A percentile compares a stretch with the other conserved stretches of the same genome.
Conservation (phyloP, 2,888 invertebrate species). For the Amblyjoppa fuscipennis region DNA sequence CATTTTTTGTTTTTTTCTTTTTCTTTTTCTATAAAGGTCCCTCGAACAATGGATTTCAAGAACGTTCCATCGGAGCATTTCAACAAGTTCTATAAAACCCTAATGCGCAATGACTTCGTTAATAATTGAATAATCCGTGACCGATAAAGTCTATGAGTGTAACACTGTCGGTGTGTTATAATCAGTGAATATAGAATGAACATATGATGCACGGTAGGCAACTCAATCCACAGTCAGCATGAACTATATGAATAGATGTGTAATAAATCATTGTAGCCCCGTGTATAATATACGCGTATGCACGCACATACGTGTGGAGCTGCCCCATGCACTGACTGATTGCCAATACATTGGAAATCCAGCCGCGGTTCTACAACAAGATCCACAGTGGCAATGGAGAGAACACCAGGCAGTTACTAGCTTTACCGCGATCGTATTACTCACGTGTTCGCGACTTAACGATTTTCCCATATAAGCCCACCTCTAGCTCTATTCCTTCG, state of each 20-base stretch:
- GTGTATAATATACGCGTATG: constrained; percentile 1
- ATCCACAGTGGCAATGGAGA: constrained; percentile 10
- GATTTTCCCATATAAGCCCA: constrained; percentile 21
- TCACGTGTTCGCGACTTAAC: constrained; percentile 54
- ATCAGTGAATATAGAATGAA: not conserved
- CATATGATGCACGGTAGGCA: not conserved
- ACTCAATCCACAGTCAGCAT: not conserved
- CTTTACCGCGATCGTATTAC: constrained; percentile 46
- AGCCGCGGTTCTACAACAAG: constrained; percentile 19
- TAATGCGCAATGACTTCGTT: too few species aligned
- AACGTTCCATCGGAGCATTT: too few species aligned
- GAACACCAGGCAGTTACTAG: constrained; percentile 4
- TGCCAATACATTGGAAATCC: constrained; percentile 33
- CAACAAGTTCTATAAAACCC: too few species aligned
- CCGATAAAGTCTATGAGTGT: not conserved
- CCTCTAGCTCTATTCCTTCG: constrained; percentile 38
- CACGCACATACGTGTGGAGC: not conserved
- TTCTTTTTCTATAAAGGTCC: too few species aligned
- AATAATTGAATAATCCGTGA: not conserved
- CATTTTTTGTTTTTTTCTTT: too few species aligned
- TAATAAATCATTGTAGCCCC: constrained; percentile 17
- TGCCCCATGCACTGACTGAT: constrained; percentile 35
- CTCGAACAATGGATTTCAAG: too few species aligned
- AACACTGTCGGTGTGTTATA: not conserved
- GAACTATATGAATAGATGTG: constrained; percentile 6